phyloP scores from a whole-genome alignment of 2,797 vertebrate species.

The Chaetophractus vellerosus region DNA sequence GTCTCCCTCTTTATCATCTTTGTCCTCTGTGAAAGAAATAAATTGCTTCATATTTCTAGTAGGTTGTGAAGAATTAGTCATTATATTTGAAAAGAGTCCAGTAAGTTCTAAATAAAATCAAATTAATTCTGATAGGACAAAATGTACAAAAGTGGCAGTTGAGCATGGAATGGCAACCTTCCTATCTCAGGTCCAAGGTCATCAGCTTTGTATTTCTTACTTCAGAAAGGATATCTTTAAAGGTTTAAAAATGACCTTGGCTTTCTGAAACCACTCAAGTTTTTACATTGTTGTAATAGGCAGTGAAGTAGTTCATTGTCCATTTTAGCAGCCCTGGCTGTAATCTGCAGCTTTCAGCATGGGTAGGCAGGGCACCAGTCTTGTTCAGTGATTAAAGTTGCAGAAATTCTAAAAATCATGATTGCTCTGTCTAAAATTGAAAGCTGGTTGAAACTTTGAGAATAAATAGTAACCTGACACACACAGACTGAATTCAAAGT shows the following conservation, averaged over 20 bases:
- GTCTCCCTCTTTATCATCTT: background rate
- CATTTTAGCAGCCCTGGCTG: background rate
- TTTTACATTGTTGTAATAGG: slow-evolving; percentile 66
- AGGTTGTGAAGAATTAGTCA: slow-evolving; percentile 44
- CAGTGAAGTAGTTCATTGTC: slow-evolving; percentile 74
- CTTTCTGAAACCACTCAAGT: slow-evolving; percentile 13
- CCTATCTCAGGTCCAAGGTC: slow-evolving; percentile 70
- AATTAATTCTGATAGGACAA: background rate
- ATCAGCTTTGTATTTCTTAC: background rate
- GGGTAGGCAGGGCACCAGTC: background rate
- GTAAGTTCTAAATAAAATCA: slow-evolving; percentile 35
- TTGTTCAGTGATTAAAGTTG: slow-evolving; percentile 52
- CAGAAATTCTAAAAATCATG: slow-evolving; percentile 46
- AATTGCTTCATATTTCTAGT: slow-evolving; percentile 22
- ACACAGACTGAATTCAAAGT: background rate
- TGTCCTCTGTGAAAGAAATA: background rate
- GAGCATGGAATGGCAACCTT: background rate
- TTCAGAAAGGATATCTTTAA: background rate
- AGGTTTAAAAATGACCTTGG: slow-evolving; percentile 46
- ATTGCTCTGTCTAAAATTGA: slow-evolving; percentile 6
- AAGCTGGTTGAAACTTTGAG: background rate
- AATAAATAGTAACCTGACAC: background rate
- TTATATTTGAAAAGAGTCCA: slow-evolving; percentile 57
- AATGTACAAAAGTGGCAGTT: slow-evolving; percentile 8
- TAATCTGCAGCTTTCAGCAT: slow-evolving; percentile 59